Conservation (phyloP, 2,797 vertebrate species). For the Lagorchestes hirsutus region DNA sequence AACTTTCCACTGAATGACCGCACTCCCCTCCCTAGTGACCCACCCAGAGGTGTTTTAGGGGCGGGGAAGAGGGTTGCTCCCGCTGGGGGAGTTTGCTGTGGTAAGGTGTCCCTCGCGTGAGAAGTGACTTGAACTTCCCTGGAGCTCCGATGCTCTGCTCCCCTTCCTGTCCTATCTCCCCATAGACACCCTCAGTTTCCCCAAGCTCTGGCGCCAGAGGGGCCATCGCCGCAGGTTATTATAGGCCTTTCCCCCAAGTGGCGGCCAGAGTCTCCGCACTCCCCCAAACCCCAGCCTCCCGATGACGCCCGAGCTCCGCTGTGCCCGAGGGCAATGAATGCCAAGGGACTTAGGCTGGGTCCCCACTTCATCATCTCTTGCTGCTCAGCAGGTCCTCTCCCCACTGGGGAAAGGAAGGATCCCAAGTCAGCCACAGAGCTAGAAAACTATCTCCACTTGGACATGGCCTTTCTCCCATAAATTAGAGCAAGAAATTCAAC, state of each 20-base stretch:
- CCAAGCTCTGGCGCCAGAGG: background rate
- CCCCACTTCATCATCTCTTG: constrained; percentile 6
- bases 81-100: background rate
- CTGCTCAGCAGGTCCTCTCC: background rate
- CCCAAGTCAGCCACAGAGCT: background rate
- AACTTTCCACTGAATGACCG: constrained; percentile 8
- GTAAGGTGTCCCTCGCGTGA: background rate
- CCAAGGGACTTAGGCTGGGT: background rate
- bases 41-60: constrained; percentile 12
- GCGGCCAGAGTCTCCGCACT: background rate
- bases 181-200: background rate
- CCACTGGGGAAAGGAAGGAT: background rate
- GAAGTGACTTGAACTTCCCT: background rate
- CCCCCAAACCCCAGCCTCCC: background rate
- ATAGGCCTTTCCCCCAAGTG: background rate
- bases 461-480: background rate
- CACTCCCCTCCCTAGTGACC: constrained; percentile 52
- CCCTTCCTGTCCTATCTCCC: background rate
- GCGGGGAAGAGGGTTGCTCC: background rate
- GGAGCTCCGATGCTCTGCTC: background rate
- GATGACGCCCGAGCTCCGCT: constrained; percentile 68
- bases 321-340: constrained; percentile 39
- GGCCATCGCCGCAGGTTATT: background rate
- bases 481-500: background rate
- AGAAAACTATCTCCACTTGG: background rate